A percentile compares a stretch with the other conserved stretches of the same genome.
phyloP scores from a whole-genome alignment of 2,113 vertebrate species.

The Anser brachyrhynchus region DNA sequence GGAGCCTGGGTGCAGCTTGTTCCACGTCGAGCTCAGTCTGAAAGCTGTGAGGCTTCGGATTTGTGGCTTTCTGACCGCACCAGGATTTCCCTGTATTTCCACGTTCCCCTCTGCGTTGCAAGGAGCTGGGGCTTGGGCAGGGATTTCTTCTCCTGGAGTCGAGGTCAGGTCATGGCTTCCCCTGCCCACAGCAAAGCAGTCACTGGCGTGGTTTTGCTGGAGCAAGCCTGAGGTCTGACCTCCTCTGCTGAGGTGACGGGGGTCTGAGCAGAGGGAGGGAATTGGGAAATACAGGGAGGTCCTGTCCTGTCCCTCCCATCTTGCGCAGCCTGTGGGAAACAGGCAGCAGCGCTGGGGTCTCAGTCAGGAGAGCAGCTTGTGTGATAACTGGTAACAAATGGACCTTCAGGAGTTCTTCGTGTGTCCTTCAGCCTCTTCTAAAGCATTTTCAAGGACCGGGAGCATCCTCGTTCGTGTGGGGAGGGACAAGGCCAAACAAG shows the following conservation, averaged over 20 bases:
- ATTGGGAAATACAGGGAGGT: not conserved
- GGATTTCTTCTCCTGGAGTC: not conserved
- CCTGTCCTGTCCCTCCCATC: not conserved
- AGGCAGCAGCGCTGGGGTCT: not conserved
- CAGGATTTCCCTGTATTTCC: not conserved
- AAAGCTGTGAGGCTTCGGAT: not conserved
- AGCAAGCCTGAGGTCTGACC: not conserved
- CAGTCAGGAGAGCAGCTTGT: not conserved
- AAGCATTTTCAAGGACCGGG: not conserved
- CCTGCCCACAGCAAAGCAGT: not conserved
- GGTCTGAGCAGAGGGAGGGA: not conserved
- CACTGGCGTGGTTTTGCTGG: not conserved
- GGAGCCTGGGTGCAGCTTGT: not conserved
- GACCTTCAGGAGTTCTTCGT: not conserved
- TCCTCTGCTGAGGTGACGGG: not conserved
- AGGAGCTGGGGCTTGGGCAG: not conserved
- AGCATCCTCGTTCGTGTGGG: not conserved
- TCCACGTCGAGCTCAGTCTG: too few relatives aligned
- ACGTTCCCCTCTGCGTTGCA: not conserved
- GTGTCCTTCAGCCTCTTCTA: not conserved
- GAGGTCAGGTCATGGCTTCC: not conserved
- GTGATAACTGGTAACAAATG: accelerated
- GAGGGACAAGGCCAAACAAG: not conserved
- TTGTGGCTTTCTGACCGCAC: not conserved
- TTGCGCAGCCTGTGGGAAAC: accelerated